Base-by-base conservation (phyloP, 2,888 invertebrate species). In the Teleiodes luculella region DNA sequence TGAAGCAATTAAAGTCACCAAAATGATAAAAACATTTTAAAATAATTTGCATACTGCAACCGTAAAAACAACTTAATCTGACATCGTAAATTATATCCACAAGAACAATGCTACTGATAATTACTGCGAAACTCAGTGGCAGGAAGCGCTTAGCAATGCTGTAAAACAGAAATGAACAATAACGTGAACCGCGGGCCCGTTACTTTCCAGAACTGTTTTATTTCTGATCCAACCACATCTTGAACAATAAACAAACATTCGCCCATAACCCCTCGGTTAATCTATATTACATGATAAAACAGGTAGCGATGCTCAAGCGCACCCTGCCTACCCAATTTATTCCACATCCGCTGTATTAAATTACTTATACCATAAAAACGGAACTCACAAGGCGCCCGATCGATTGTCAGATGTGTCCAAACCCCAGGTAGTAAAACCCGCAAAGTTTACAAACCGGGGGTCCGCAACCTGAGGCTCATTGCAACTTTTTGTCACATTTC, bases 401-500 rank as follows among this genome's bases (percentile, higher is more conserved):
- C 76, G 69, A 74, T 83, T 76, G 76, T 63, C 70, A 70, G 77
- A 80, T 72, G 72, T 64, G 72, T 76, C 70, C 74, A 74, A 76
- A 81, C 80, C 83, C 78, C 78, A 70, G 74, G 76, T 74, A 73
- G 78, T 79, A 85, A 67, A 71, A 70, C 78, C 86, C 86, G 68
- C 83, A 83, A 85, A 85, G 85, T 86, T 85, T 86, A 86, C 86
- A 79, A 83, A 85, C 80, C 72, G 62, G 65, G 69, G 66, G 73
- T 75, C 78, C 78, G 64, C 73, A 66, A 65, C 82, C 80, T 80
- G 75, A 67, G 64, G 72, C 43, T 76, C 83, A 83, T 86, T 86
- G 86, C 87, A 80, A 84, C 86, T 88, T 87, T 87, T 88, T 88
- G 83, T 86, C 86, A 86, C 86, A 87, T 87, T 88, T 84, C 86